phyloP scores from a whole-genome alignment of 2,797 vertebrate species.

The Sciurus vulgaris region DNA sequence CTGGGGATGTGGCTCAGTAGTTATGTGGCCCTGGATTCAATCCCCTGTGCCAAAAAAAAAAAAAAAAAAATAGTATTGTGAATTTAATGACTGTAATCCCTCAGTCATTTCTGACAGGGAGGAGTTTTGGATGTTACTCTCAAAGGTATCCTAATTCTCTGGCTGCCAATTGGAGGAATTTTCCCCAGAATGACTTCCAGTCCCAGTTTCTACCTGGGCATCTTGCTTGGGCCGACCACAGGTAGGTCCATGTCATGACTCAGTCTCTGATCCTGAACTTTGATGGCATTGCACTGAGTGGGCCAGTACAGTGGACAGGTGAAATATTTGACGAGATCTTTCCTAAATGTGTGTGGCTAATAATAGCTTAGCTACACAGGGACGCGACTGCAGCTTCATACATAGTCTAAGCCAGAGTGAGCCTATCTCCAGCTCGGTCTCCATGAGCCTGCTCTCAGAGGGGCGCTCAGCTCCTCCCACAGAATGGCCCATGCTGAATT shows the following conservation, averaged over 20 bases:
- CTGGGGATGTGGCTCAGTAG: no score
- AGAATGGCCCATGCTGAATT: background rate
- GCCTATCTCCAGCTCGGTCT: background rate
- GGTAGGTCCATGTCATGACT: background rate
- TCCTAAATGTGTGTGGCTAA: constrained; percentile 54
- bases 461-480: background rate
- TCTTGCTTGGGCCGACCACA: background rate
- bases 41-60: no score
- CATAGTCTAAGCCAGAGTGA: constrained; percentile 41
- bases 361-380: constrained; percentile 14
- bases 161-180: background rate
- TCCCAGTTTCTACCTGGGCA: background rate
- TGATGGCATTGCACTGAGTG: constrained; percentile 1
- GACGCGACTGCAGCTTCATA: background rate
- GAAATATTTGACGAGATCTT: constrained; percentile 58
- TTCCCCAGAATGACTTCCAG: constrained; percentile 12
- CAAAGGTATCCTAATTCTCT: background rate
- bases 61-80: background rate
- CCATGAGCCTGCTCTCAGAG: background rate
- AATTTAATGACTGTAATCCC: background rate
- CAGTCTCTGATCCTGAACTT: background rate
- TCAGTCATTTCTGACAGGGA: background rate
- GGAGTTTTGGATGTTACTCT: background rate
- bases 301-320: constrained; percentile 5
- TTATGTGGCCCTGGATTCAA: no score